A percentile compares a stretch with the other conserved stretches of the same genome.
These are phyloP conservation scores for Amorpha juglandis DNA, from an alignment of 2,888 invertebrate genomes.

Conservation along the genomic window DNA sequence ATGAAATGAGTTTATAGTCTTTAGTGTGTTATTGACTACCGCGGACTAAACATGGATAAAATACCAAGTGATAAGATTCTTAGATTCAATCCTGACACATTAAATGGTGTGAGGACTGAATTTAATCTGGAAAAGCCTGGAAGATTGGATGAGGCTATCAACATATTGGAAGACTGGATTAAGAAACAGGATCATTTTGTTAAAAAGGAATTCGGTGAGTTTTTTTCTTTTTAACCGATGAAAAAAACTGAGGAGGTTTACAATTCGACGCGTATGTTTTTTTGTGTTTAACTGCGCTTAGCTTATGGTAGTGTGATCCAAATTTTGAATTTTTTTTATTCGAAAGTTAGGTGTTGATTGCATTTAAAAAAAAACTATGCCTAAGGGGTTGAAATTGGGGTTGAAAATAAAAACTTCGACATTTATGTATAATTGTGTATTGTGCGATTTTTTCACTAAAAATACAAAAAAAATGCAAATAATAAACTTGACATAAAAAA, in stretches of 20 bases:
- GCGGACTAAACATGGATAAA: slow-evolving; percentile 32
- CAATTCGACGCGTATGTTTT: no score
- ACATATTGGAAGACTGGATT: slow-evolving; percentile 51
- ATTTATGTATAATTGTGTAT: no score
- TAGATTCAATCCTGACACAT: slow-evolving; percentile 42
- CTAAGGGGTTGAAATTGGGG: no score
- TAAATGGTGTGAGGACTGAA: slow-evolving; percentile 40
- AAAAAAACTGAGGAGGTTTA: not conserved
- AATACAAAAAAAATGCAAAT: no score
- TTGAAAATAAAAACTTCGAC: no score
- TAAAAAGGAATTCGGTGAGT: slow-evolving; percentile 44
- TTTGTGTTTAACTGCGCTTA: no score
- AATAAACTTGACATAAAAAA: no score
- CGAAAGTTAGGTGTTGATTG: no score
- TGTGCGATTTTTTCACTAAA: no score
- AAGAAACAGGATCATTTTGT: slow-evolving; percentile 46
- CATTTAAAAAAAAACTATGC: no score
- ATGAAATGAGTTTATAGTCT: not conserved
- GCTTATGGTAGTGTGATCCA: no score
- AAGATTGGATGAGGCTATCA: slow-evolving; percentile 49
- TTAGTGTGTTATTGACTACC: not conserved
- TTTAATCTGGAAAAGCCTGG: slow-evolving; percentile 48
- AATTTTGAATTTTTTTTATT: no score
- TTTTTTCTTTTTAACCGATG: not conserved
- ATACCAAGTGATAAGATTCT: slow-evolving; percentile 37